Conservation (phyloP, 2,113 vertebrate species). For the Gallinago undulata region DNA sequence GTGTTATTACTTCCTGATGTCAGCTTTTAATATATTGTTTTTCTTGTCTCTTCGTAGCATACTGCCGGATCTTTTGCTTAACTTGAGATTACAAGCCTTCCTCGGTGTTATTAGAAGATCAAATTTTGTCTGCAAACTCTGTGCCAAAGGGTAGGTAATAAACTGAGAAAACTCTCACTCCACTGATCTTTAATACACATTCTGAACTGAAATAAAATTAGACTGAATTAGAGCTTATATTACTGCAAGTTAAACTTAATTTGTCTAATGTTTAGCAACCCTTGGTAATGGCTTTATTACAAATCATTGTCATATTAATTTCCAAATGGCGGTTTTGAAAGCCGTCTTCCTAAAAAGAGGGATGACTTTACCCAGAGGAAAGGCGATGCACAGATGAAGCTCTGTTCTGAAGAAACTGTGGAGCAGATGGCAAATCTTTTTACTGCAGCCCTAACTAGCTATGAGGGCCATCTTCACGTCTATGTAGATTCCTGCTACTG, state of each 20-base stretch:
- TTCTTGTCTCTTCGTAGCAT: not conserved
- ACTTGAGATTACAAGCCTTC: not conserved
- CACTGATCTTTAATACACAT: not conserved
- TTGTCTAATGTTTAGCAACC: not conserved
- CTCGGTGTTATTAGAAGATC: not conserved
- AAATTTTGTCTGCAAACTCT: not conserved
- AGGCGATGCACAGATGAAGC: not conserved
- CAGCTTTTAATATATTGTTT: not conserved
- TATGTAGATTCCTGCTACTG: not conserved
- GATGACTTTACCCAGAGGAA: not conserved
- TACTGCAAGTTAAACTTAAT: not conserved
- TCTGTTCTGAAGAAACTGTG: not conserved
- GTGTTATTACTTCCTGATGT: not conserved
- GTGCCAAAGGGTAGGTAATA: not conserved
- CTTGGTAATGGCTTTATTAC: not conserved
- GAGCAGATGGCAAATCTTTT: not conserved
- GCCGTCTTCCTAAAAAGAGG: not conserved
- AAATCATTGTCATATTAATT: not conserved
- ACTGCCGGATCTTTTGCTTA: not conserved
- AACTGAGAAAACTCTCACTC: not conserved
- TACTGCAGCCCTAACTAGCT: not conserved
- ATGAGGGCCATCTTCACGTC: not conserved
- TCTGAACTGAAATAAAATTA: not conserved
- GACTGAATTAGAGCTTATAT: not conserved
- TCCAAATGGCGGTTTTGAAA: not conserved